These are phyloP conservation scores for Orientallactaga sibirica DNA, from an alignment of 2,797 vertebrate genomes.

Conservation along the genomic window DNA sequence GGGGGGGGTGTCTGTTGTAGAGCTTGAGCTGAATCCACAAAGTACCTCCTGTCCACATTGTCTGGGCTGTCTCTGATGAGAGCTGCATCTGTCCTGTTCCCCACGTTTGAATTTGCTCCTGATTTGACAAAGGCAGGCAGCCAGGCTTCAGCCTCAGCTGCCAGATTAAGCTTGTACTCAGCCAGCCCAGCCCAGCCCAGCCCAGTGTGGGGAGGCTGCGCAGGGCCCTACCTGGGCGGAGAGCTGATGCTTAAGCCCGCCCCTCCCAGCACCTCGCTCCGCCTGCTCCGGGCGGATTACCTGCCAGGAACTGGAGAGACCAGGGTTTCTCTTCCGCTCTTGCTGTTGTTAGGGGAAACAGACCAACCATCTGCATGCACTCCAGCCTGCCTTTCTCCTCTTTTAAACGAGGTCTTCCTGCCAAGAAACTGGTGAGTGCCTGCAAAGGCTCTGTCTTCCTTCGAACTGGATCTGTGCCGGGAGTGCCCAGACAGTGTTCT, in stretches of 20 bases:
- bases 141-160: background rate
- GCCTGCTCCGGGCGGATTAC: slow-evolving; percentile 39
- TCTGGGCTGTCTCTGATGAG: slow-evolving; percentile 39
- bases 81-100: slow-evolving; percentile 17
- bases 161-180: slow-evolving; percentile 37
- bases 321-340: slow-evolving; percentile 44
- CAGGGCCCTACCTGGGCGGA: slow-evolving; percentile 61
- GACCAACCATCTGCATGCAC: slow-evolving; percentile 42
- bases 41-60: background rate
- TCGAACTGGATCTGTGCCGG: background rate
- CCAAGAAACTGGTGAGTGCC: slow-evolving; percentile 76
- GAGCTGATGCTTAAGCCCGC: slow-evolving; percentile 8
- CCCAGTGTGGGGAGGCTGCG: background rate
- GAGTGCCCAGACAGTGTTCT: background rate
- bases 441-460: background rate
- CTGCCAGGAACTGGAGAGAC: slow-evolving; percentile 60
- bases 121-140: slow-evolving; percentile 39
- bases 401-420: slow-evolving; percentile 25
- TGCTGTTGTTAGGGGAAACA: slow-evolving; percentile 75
- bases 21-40: background rate
- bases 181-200: background rate
- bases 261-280: background rate
- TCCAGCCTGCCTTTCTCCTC: slow-evolving; percentile 35
- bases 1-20: background rate
- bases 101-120: slow-evolving; percentile 36